Conservation (phyloP, 1,140 invertebrate genomes). For the Polyergus mexicanus region DNA sequence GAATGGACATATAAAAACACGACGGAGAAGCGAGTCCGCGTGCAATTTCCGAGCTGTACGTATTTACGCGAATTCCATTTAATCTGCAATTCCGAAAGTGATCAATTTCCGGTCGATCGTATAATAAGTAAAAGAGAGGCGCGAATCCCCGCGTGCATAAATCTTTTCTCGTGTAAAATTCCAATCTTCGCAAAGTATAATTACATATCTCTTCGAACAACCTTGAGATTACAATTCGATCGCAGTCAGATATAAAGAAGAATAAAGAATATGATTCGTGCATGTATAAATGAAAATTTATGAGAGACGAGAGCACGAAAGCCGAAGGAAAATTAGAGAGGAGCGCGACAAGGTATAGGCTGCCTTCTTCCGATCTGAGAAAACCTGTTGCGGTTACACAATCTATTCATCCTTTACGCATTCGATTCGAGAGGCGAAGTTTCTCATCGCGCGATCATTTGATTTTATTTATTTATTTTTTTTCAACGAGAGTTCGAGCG, state of each 20-base stretch:
- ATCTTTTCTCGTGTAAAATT: not conserved
- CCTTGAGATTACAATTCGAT: no score
- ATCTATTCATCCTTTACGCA: constrained; percentile 22
- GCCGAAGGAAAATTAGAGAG: not conserved
- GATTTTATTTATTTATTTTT: no score
- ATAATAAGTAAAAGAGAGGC: not conserved
- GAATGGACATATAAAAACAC: not conserved
- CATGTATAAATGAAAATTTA: not conserved
- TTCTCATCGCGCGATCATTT: constrained; percentile 10
- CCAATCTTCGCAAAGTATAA: no score
- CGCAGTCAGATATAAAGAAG: no score
- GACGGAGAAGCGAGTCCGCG: not conserved
- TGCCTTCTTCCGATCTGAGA: constrained; percentile 6
- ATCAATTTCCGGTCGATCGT: not conserved
- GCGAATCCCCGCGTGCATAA: not conserved
- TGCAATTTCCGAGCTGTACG: no score
- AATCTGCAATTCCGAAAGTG: not conserved
- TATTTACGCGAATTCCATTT: not conserved
- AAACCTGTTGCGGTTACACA: constrained; percentile 10
- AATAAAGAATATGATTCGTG: not conserved
- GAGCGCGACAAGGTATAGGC: not conserved
- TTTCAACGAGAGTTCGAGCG: not conserved
- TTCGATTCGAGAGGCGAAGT: not conserved
- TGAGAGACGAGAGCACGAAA: not conserved
- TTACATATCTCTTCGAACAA: no score